phyloP scores from a whole-genome alignment of 2,888 invertebrate genomes.

The Volucella bombylans region DNA sequence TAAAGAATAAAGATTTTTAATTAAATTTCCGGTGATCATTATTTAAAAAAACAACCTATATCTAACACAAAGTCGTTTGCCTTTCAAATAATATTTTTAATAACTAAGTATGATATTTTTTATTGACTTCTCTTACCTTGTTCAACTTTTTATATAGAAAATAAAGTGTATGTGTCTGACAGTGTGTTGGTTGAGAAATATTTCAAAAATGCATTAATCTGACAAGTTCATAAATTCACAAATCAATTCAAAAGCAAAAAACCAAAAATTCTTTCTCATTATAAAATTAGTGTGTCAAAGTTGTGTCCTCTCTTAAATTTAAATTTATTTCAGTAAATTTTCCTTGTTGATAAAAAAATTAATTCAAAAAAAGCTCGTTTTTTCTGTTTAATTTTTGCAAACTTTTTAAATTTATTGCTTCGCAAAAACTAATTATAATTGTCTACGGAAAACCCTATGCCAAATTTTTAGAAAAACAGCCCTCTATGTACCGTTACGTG shows the following conservation, averaged over 20 bases:
- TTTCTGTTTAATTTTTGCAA: constrained; percentile 6
- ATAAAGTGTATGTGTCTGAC: too few species aligned
- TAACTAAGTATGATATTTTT: too few species aligned
- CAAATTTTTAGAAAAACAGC: constrained; percentile 24
- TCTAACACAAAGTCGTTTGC: too few species aligned
- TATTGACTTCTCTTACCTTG: too few species aligned
- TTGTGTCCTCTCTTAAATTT: constrained; percentile 36
- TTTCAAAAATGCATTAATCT: too few species aligned
- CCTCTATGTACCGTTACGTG: not conserved
- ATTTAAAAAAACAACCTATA: too few species aligned
- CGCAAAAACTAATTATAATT: constrained; percentile 40
- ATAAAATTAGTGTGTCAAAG: not conserved
- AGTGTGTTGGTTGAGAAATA: too few species aligned
- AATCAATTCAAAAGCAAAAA: not conserved
- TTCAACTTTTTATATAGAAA: too few species aligned
- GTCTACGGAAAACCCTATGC: constrained; percentile 24
- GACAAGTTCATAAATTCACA: too few species aligned
- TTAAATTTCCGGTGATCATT: too few species aligned
- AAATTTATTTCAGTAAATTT: constrained; percentile 56
- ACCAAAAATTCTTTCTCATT: not conserved
- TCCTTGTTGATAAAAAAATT: constrained; percentile 48
- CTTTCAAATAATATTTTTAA: too few species aligned
- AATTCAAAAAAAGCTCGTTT: constrained; percentile 27
- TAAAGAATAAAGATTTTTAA: too few species aligned
- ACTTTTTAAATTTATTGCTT: constrained; percentile 46